Conservation (phyloP, 2,888 invertebrate species). For the Melinopterus prodromus region DNA sequence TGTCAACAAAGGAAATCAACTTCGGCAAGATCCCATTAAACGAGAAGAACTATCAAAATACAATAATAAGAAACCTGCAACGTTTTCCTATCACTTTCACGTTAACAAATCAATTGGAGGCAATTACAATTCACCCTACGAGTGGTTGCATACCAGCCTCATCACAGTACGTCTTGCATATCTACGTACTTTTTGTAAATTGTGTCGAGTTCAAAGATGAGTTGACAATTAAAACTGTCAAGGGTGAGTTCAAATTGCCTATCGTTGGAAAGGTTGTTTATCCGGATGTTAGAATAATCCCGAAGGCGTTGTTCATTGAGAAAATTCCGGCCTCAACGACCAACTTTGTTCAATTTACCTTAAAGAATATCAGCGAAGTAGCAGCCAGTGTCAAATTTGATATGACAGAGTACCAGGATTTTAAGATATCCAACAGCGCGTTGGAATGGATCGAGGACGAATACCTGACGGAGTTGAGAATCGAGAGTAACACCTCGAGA, state of each 20-base stretch:
- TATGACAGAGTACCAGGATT: conserved; percentile 20
- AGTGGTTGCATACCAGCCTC: conserved; percentile 12
- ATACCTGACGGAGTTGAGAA: neutral
- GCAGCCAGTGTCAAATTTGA: conserved; percentile 20
- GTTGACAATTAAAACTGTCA: neutral
- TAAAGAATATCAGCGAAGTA: conserved; percentile 20
- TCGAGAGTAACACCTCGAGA: neutral
- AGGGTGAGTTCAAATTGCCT: neutral
- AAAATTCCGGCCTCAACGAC: conserved; percentile 23
- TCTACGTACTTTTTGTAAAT: neutral
- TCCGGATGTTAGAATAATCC: conserved; percentile 25
- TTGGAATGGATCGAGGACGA: neutral
- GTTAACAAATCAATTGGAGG: neutral
- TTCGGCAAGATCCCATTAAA: conserved; percentile 21
- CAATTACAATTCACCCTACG: neutral
- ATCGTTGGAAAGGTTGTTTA: conserved; percentile 26
- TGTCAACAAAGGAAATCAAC: neutral
- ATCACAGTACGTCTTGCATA: neutral
- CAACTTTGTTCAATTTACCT: neutral
- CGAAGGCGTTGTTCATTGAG: neutral
- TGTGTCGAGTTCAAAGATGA: conserved; percentile 8
- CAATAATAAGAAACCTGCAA: neutral
- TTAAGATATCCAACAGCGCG: conserved; percentile 13
- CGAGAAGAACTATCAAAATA: neutral
- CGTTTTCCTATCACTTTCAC: conserved; percentile 10